These are phyloP conservation scores for Propithecus perrieri DNA, from an alignment of 2,797 vertebrate species.

Conservation along the genomic window DNA sequence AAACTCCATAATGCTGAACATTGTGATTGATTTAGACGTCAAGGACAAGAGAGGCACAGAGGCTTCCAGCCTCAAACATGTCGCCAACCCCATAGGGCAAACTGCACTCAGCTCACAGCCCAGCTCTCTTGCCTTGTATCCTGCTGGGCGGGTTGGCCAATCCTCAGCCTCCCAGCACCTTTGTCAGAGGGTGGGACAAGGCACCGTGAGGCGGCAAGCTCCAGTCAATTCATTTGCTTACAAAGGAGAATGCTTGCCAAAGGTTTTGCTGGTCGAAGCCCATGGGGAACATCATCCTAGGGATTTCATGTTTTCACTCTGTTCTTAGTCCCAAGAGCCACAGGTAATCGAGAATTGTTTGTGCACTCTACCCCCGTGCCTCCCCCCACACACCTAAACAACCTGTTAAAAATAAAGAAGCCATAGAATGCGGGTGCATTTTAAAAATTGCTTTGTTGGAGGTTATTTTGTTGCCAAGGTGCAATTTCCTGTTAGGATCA, in stretches of 20 bases:
- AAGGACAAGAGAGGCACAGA: not conserved
- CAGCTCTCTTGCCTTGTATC: not conserved
- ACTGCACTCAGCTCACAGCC: too few species aligned
- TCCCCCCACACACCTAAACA: not conserved
- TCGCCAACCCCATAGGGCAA: too few species aligned
- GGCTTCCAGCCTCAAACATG: fast-evolving
- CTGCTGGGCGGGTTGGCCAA: fast-evolving
- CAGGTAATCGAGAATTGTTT: not conserved
- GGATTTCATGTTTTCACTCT: not conserved
- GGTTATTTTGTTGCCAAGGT: not conserved
- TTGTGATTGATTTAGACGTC: not conserved
- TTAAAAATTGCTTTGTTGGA: not conserved
- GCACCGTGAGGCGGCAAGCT: fast-evolving
- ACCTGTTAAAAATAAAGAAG: constrained; percentile 42
- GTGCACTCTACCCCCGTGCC: not conserved
- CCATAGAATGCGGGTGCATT: not conserved
- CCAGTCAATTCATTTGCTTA: not conserved
- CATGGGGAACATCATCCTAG: not conserved
- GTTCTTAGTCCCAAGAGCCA: not conserved
- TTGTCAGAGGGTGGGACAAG: not conserved
- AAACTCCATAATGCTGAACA: not conserved
- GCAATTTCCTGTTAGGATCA: not conserved
- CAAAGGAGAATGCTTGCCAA: not conserved
- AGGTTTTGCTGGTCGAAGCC: not conserved
- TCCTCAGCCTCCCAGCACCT: not conserved